phyloP scores from a whole-genome alignment of 2,797 vertebrate species.

The Telmatherina bonti region DNA sequence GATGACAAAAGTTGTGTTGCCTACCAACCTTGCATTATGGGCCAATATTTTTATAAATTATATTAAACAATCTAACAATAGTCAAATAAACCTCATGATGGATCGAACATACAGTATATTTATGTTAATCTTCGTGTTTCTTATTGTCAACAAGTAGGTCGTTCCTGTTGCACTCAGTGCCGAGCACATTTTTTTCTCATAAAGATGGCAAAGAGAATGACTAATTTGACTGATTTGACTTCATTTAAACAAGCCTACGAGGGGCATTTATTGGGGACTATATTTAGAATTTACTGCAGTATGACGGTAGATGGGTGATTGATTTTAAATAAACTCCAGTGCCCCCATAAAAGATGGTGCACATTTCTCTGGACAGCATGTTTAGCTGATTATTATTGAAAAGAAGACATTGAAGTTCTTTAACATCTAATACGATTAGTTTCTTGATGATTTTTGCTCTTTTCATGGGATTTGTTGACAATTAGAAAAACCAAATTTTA shows the following conservation, averaged over 20 bases:
- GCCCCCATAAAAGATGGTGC: not conserved
- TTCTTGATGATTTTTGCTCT: conserved; percentile 19
- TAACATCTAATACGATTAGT: not conserved
- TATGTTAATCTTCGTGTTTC: not conserved
- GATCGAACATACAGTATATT: not conserved
- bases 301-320: not conserved
- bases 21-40: not conserved
- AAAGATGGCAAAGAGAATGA: not conserved
- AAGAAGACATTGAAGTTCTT: not conserved
- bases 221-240: not conserved
- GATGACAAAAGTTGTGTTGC: not conserved
- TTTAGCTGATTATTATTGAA: not conserved
- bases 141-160: conserved; percentile 27
- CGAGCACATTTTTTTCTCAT: not conserved
- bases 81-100: too few relatives aligned
- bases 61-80: not conserved
- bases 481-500: conserved; percentile 5
- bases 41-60: not conserved
- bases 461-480: conserved; percentile 31
- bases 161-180: not conserved
- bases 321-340: conserved; percentile 3
- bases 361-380: not conserved
- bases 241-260: too few relatives aligned
- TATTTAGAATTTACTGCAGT: conserved; percentile 9
- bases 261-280: not conserved